Percentiles rank a stretch among this genome's conserved stretches.
Evolutionary conservation across 2,113 vertebrate genomes (phyloP).

Genomic region (Noturus placidus): DNA sequence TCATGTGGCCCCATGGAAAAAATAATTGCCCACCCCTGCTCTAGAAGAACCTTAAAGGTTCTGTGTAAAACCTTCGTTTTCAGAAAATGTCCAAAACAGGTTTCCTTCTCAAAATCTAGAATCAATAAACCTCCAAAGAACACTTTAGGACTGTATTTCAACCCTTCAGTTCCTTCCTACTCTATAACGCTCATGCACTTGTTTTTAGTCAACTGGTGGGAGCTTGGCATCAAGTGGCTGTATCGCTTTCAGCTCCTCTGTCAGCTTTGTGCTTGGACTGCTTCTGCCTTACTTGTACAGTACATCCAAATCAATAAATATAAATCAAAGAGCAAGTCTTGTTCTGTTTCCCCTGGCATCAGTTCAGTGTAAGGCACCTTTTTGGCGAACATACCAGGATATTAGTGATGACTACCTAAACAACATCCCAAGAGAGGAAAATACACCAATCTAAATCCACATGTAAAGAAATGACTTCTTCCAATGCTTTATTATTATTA

Average conservation of each 20-base stretch:
- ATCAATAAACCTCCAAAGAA: background rate
- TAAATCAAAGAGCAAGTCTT: background rate
- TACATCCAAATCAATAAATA: background rate
- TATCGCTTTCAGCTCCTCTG: background rate
- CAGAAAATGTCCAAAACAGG: background rate
- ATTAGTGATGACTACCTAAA: background rate
- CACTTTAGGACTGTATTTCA: background rate
- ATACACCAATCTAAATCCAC: background rate
- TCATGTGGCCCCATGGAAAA: too few species aligned
- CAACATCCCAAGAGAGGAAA: background rate
- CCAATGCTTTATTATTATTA: background rate
- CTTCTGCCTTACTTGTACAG: background rate
- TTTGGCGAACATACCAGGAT: background rate
- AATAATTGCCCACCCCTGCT: too few species aligned
- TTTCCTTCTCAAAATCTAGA: background rate
- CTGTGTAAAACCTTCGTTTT: background rate
- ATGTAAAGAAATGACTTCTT: background rate
- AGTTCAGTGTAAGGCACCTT: background rate
- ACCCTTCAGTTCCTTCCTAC: background rate
- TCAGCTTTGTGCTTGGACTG: background rate
- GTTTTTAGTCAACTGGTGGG: background rate
- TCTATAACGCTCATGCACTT: background rate
- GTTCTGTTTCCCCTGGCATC: background rate
- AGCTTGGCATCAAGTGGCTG: background rate
- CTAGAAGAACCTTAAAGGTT: background rate